These are phyloP conservation scores for Catocala sponsa DNA, from an alignment of 2,888 invertebrate genomes.

Conservation along the genomic window DNA sequence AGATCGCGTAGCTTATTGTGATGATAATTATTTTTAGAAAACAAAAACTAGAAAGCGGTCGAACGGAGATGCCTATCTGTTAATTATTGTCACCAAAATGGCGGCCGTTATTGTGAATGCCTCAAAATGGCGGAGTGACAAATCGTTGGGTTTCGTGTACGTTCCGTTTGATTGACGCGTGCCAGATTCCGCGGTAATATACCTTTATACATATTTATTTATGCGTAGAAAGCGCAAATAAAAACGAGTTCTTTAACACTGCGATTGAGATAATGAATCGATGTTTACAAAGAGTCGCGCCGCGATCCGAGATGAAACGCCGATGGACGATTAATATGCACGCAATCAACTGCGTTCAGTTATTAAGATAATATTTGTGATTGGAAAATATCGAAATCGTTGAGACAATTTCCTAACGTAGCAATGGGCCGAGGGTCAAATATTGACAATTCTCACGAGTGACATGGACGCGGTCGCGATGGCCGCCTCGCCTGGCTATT, in stretches of 20 bases:
- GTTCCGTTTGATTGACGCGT: conserved; percentile 87
- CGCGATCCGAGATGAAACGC: conserved; percentile 60
- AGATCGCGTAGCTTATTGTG: conserved; percentile 84
- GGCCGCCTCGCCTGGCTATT: conserved; percentile 62
- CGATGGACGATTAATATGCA: conserved; percentile 47
- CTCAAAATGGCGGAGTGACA: conserved; percentile 84
- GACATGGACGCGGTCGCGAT: conserved; percentile 74
- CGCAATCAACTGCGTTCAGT: conserved; percentile 51
- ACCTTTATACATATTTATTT: conserved; percentile 84
- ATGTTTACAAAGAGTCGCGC: conserved; percentile 66
- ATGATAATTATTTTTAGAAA: conserved; percentile 87
- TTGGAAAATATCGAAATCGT: conserved; percentile 84
- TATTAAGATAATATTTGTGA: conserved; percentile 77
- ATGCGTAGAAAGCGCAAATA: conserved; percentile 87
- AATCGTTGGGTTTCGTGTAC: conserved; percentile 81
- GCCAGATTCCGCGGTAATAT: conserved; percentile 81
- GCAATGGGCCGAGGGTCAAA: conserved; percentile 76
- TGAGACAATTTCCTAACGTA: conserved; percentile 86
- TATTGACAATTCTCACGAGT: conserved; percentile 87
- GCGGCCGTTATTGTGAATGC: conserved; percentile 80
- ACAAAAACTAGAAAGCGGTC: conserved; percentile 87
- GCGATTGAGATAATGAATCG: conserved; percentile 79
- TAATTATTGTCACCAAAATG: conserved; percentile 87
- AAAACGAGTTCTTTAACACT: conserved; percentile 79
- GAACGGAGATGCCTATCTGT: conserved; percentile 83